Evolutionary conservation across 92 coral and sea anemone genomes (phyloP).

Genomic region (Porites cylindrica): DNA sequence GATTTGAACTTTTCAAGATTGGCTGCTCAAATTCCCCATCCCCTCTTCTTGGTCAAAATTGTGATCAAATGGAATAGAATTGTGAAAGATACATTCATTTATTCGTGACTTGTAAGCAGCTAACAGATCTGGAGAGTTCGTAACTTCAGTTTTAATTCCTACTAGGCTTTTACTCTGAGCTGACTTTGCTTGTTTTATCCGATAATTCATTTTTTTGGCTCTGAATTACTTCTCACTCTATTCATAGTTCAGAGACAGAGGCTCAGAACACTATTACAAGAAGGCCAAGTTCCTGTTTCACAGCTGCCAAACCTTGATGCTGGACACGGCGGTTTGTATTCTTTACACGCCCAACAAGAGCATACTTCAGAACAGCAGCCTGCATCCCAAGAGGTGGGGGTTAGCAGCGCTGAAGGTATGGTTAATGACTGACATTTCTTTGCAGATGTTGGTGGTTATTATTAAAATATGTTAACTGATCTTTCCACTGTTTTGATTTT

Average conservation of each 20-base stretch:
- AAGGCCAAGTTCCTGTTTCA: constrained; percentile 11
- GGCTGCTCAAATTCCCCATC: background rate
- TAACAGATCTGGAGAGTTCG: too few species aligned
- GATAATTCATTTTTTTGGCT: background rate
- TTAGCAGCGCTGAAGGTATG: constrained; percentile 2
- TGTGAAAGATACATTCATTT: too few species aligned
- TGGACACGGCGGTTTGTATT: background rate
- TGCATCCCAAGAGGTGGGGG: background rate
- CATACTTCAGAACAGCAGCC: background rate
- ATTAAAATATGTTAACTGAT: too few species aligned
- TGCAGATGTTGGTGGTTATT: too few species aligned
- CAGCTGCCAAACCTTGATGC: constrained; percentile 26
- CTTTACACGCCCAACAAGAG: background rate
- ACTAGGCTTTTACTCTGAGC: too few species aligned
- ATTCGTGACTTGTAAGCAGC: too few species aligned
- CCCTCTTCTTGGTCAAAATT: too few species aligned
- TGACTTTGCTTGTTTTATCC: too few species aligned
- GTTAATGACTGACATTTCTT: background rate
- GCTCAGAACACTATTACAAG: constrained; percentile 17
- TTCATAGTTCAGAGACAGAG: constrained; percentile 20
- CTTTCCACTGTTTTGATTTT: too few species aligned
- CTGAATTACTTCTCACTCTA: background rate
- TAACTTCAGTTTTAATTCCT: too few species aligned
- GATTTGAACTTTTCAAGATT: background rate
- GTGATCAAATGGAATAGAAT: too few species aligned